Evolutionary conservation across 2,888 invertebrate species (phyloP).

Genomic region (Aproaerema taeniolella): DNA sequence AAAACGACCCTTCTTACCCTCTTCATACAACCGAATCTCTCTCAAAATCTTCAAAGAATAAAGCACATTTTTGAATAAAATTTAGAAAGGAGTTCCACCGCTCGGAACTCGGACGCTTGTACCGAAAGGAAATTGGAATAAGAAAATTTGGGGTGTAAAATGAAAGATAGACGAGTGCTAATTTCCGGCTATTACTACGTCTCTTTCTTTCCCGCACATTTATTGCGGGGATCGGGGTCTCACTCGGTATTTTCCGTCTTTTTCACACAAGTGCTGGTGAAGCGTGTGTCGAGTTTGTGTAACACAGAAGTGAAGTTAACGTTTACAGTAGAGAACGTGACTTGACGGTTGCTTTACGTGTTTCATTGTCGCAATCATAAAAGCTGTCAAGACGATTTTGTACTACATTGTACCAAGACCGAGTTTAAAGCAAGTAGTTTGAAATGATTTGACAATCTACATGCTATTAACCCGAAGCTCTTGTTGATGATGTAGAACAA

Average conservation of each 20-base stretch:
- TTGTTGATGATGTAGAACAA: too few species aligned
- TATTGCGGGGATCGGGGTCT: conserved; percentile 58
- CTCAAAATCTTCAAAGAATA: conserved; percentile 24
- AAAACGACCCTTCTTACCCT: conserved; percentile 44
- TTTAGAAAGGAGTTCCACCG: conserved; percentile 36
- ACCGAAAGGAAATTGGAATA: conserved; percentile 83
- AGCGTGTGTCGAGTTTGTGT: conserved; percentile 31
- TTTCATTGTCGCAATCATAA: too few species aligned
- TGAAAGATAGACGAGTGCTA: conserved; percentile 86
- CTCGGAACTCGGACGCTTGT: conserved; percentile 50
- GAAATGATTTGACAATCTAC: too few species aligned
- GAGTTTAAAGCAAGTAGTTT: too few species aligned
- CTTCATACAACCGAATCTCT: conserved; percentile 25
- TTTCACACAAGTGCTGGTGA: conserved; percentile 56
- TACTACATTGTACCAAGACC: too few species aligned
- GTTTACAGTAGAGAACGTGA: too few species aligned
- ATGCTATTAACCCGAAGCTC: too few species aligned
- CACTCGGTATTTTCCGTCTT: conserved; percentile 59
- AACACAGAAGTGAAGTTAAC: conserved; percentile 7
- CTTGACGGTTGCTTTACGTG: too few species aligned
- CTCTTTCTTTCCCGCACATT: conserved; percentile 75
- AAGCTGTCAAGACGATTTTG: too few species aligned
- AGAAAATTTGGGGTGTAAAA: conserved; percentile 87
- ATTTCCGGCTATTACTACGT: conserved; percentile 81
- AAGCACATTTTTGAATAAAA: conserved; percentile 25